These are phyloP conservation scores for sheep (Ovis aries) DNA, from an alignment of 2,113 vertebrate genomes.

Conservation along the genomic window DNA sequence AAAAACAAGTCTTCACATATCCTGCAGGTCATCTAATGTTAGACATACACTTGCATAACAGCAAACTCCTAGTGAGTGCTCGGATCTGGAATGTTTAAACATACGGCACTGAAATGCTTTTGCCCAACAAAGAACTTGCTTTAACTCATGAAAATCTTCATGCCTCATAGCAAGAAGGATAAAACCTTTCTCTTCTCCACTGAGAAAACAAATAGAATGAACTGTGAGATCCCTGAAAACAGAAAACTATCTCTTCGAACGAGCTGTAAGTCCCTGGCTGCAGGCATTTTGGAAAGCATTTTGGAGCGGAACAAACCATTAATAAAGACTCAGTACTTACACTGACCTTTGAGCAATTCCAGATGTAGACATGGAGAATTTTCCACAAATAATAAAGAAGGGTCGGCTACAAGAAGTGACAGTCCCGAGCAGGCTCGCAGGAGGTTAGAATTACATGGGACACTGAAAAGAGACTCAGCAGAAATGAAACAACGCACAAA, in stretches of 20 bases:
- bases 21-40: not conserved
- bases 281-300: slow-evolving; percentile 35
- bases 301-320: slow-evolving; percentile 11
- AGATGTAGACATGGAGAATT: slow-evolving; percentile 50
- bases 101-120: not conserved
- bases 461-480: not conserved
- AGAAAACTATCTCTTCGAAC: not conserved
- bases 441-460: not conserved
- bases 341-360: slow-evolving; percentile 61
- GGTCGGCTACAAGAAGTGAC: not conserved
- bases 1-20: not conserved
- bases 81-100: not conserved
- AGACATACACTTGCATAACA: not conserved
- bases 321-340: slow-evolving; percentile 55
- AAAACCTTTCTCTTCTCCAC: slow-evolving; percentile 28
- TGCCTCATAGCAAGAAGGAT: not conserved
- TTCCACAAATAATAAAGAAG: slow-evolving; percentile 35
- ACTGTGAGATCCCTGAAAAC: not conserved
- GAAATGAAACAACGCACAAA: slow-evolving; percentile 17
- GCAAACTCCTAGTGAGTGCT: not conserved
- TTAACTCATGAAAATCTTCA: slow-evolving; percentile 1
- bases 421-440: not conserved
- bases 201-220: slow-evolving; percentile 30
- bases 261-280: not conserved
- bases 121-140: not conserved